These are phyloP conservation scores for Macrostomum lignano DNA, from an alignment of 1,140 invertebrate species.

Conservation along the genomic window DNA sequence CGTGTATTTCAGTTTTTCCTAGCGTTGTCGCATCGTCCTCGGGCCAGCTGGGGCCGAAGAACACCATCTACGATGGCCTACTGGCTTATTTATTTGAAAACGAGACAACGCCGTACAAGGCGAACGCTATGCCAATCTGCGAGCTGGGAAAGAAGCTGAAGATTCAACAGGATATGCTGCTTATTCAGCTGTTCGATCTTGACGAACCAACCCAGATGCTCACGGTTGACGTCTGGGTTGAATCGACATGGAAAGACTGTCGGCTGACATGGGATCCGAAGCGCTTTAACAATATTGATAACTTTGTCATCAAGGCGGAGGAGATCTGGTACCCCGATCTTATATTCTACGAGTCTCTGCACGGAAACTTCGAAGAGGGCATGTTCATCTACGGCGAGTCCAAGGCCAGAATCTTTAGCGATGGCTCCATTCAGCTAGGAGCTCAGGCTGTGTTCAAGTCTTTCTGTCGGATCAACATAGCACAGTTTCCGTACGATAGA, in stretches of 20 bases:
- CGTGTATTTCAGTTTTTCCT: no score
- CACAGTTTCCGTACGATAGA: conserved; percentile 1
- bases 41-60: no score
- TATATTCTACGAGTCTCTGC: background rate
- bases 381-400: conserved; percentile 3
- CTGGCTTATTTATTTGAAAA: conserved; percentile 1
- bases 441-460: background rate
- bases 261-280: conserved; percentile 83
- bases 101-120: no score
- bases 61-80: background rate
- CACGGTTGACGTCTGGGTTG: conserved; percentile 8
- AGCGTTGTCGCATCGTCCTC: no score
- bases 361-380: conserved; percentile 2
- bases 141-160: background rate
- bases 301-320: no score
- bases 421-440: background rate
- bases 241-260: conserved; percentile 86
- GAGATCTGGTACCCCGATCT: conserved; percentile 1
- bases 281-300: conserved; percentile 84
- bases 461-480: background rate
- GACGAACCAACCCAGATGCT: conserved; percentile 1
- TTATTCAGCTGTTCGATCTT: conserved; percentile 2
- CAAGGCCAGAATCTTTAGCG: background rate
- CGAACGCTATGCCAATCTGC: background rate
- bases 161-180: background rate